A percentile compares a stretch with the other conserved stretches of the same genome.
Evolutionary conservation across 2,888 invertebrate species (phyloP).

Genomic region (Aspidapion aeneum): DNA sequence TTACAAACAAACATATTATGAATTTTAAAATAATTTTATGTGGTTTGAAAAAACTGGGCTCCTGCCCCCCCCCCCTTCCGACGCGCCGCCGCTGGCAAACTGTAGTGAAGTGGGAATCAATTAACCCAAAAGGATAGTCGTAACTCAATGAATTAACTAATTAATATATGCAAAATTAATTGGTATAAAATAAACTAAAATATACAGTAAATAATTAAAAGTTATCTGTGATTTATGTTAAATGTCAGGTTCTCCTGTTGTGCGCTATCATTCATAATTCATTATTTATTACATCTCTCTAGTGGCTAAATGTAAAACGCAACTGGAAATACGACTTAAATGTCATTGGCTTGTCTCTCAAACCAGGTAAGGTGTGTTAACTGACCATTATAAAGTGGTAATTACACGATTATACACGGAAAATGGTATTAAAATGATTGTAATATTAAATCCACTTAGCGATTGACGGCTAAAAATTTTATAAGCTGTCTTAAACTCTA

Average conservation of each 20-base stretch:
- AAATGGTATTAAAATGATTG: not conserved
- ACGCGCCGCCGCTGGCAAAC: too few species aligned
- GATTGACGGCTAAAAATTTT: not conserved
- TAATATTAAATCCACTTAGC: constrained; percentile 4
- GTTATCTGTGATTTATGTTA: not conserved
- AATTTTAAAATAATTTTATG: too few species aligned
- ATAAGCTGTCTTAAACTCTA: not conserved
- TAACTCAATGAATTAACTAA: too few species aligned
- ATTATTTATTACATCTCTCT: not conserved
- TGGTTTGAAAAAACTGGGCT: too few species aligned
- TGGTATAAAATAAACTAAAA: too few species aligned
- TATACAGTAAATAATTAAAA: too few species aligned
- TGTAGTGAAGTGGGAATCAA: too few species aligned
- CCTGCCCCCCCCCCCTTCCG: too few species aligned
- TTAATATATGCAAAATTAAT: too few species aligned
- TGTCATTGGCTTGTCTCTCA: constrained; percentile 2
- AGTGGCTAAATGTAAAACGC: not conserved
- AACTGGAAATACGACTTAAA: not conserved
- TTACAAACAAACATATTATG: too few species aligned
- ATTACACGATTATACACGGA: constrained; percentile 1
- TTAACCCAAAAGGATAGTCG: too few species aligned
- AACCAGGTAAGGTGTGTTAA: not conserved
- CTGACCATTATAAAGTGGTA: constrained; percentile 1
- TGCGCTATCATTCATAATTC: not conserved
- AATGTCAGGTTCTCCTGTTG: constrained; percentile 1